Evolutionary conservation across 2,888 invertebrate genomes (phyloP), one percentile per base, ranked within the genome.

Genomic region (Barypeithes pellucidus): DNA sequence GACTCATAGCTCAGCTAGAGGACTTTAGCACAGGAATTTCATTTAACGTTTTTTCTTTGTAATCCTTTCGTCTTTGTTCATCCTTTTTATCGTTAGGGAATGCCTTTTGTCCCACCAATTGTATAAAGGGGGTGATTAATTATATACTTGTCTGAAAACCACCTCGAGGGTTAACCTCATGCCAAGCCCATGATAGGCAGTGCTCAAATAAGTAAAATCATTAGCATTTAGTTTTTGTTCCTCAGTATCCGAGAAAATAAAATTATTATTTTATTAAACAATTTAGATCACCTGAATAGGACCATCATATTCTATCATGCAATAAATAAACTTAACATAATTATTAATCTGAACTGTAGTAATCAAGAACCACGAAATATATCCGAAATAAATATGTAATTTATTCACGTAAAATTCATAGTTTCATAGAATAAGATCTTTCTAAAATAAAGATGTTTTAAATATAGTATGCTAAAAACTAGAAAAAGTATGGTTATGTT

Each of bases 141-240:
- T 50, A 24, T 24, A 50, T 24, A n/a, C 24, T 50, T 50, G 24
- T 24, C 50, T n/a, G 50, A 24, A 24, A 50, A 50, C 50, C 50
- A 50, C 50, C 50, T 16, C 12, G 20, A 22, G 50, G 50, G 0
- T 50, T 50, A 50, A 22, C 50, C 50, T 50, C 22, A 22, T 22
- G 50, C 50, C 50, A 50, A 50, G 12, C 22, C 20, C 50, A 50
- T 50, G 50, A 50, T 22, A 50, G 50, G 12, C 50, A 50, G 50
- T 12, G 50, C 50, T 50, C 50, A 22, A 50, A 22, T 50, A 50
- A 45, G 50, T 50, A 50, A 50, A 50, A 50, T 24, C 50, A 50
- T 50, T 50, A 50, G 50, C 50, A 50, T 50, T 50, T 24, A 9
- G 24, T 50, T 50, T 50, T 50, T 50, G 50, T 24, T 22, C n/a